Base-by-base conservation (phyloP, 2,797 vertebrate genomes). In the Phoeniculus purpureus region DNA sequence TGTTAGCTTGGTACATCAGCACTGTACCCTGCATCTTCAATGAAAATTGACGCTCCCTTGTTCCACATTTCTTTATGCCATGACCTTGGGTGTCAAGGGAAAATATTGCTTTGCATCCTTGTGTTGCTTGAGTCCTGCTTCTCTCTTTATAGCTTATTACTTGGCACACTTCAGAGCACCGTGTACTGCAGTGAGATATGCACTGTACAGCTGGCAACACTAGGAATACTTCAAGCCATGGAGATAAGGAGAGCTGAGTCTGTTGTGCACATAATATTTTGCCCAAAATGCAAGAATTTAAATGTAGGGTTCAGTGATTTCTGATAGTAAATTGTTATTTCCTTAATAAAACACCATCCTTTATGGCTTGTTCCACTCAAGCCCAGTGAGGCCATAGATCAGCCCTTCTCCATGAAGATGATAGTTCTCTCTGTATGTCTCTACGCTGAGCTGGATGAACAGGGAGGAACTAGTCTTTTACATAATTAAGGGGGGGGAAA, bases 21-120 rank as follows among this genome's bases (percentile, higher is more conserved):
- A 50, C 89, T 84, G 64, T 56, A 90, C 81, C 76, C 94, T 85
- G 64, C 59, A 82, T 94, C 93, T 70, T 60, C 96, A 94, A 95
- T 76, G 96, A 96, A 97, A 97, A 96, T 80, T 96, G 97, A 96
- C 92, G 60, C 73, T 95, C 70, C 32, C 85, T 94, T 90, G 68
- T 96, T 80, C 94, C 71, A 56, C 6, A 11, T 87, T 95, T 95
- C 95, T 95, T 92, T 91, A 82, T 76, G 76, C 92, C 54, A 19
- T 81, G 94, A 97, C 97, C 97, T 97, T 97, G 97, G 48, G 72
- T 97, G 96, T 97, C 97, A 97, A 95, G 85, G 95, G 94, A 95
- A 97, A 97, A 97, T 97, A 97, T 96, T 92, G 94, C 96, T 95
- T 94, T 89, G 90, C 82, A 87, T 96, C 93, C 74, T 92, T 77